These are phyloP conservation scores for Cardiocondyla obscurior DNA, from an alignment of 1,140 invertebrate genomes.

Conservation along the genomic window DNA sequence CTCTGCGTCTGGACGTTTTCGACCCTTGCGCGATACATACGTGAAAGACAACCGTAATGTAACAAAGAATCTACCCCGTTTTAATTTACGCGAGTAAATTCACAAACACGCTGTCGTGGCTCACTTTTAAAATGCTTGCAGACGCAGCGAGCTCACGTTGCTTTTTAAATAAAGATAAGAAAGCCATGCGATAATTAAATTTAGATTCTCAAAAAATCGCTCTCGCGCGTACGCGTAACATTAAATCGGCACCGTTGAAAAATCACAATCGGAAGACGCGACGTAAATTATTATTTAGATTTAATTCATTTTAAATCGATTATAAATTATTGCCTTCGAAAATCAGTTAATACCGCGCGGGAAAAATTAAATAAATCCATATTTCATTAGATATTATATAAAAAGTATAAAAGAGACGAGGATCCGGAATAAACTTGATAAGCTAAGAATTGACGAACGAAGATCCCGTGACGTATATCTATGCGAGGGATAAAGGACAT, in stretches of 20 bases:
- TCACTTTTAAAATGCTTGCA: not conserved
- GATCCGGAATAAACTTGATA: constrained; percentile 60
- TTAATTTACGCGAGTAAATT: constrained; percentile 51
- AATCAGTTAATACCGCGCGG: not conserved
- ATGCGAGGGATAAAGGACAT: constrained; percentile 66
- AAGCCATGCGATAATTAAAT: not conserved
- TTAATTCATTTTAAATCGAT: not conserved
- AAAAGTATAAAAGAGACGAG: constrained; percentile 61
- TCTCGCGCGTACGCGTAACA: too few species aligned
- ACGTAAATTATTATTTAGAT: not conserved
- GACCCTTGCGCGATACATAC: constrained; percentile 23
- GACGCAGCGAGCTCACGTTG: not conserved
- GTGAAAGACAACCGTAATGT: constrained; percentile 60
- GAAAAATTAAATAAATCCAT: not conserved
- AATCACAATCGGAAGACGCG: too few species aligned
- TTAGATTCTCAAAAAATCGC: not conserved
- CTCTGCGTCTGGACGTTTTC: constrained; percentile 9
- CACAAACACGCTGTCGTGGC: not conserved
- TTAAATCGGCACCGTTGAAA: too few species aligned
- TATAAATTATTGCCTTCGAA: not conserved
- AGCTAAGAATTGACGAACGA: constrained; percentile 49
- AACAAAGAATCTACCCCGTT: constrained; percentile 53
- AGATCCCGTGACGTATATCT: constrained; percentile 53
- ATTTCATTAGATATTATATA: not conserved
- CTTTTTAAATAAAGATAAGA: not conserved